Percentiles rank a stretch among this genome's conserved stretches.
Conservation (phyloP, 2,797 vertebrate species). For the Enteromius thamalakanensis region DNA sequence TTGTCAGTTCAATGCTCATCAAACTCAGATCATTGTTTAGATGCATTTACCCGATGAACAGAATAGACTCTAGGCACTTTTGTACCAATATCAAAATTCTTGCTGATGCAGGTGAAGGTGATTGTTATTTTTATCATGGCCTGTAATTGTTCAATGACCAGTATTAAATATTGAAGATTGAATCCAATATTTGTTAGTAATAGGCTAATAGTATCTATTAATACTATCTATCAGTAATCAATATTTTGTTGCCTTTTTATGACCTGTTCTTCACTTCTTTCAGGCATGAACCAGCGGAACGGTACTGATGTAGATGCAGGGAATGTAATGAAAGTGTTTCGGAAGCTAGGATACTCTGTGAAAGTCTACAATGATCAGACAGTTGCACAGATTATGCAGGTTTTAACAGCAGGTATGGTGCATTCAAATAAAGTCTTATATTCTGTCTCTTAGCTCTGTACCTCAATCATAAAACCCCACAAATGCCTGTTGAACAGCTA, state of each 20-base stretch:
- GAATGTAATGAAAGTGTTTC: constrained; percentile 73
- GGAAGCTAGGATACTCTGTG: constrained; percentile 75
- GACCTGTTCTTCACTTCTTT: not conserved
- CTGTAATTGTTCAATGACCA: not conserved
- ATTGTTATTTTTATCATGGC: too few relatives aligned
- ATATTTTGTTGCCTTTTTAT: too few relatives aligned
- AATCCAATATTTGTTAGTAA: not conserved
- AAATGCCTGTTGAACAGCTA: too few relatives aligned
- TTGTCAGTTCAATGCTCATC: constrained; percentile 16
- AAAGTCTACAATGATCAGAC: constrained; percentile 79
- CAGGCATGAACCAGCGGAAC: constrained; percentile 81
- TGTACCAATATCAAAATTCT: not conserved
- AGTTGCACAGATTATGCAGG: constrained; percentile 67
- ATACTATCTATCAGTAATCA: not conserved
- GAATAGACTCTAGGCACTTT: not conserved
- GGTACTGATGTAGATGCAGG: constrained; percentile 80
- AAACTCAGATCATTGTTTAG: not conserved
- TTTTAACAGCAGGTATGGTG: constrained; percentile 71
- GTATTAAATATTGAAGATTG: not conserved
- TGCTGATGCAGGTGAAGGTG: not conserved
- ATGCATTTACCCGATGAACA: not conserved
- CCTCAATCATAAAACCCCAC: not conserved
- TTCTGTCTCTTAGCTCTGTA: not conserved
- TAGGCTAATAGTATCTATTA: not conserved
- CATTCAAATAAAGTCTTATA: not conserved